Conservation (phyloP, 2,888 invertebrate genomes). For the Phaonia tiefii region DNA sequence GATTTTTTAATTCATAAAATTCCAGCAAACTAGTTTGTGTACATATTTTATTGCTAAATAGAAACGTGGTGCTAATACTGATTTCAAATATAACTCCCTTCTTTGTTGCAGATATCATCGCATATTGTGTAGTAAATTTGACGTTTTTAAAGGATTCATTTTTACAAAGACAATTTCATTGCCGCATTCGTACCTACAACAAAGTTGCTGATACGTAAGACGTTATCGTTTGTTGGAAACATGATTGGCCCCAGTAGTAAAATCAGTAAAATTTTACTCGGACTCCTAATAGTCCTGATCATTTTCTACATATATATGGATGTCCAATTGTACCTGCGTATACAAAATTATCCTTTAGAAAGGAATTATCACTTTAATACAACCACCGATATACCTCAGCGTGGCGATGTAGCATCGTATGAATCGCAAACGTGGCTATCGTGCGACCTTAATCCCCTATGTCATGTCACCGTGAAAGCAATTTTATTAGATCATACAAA, state of each 20-base stretch:
- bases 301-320: slow-evolving; percentile 88
- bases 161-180: slow-evolving; percentile 16
- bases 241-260: slow-evolving; percentile 89
- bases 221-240: slow-evolving; percentile 69
- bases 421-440: slow-evolving; percentile 82
- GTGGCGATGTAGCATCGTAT: slow-evolving; percentile 69
- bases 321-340: slow-evolving; percentile 85
- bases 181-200: slow-evolving; percentile 17
- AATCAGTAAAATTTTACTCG: slow-evolving; percentile 86
- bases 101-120: slow-evolving; percentile 25
- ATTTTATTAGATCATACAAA: slow-evolving; percentile 91
- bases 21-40: too few relatives aligned
- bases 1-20: slow-evolving; percentile 3
- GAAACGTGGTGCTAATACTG: neutral
- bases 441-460: slow-evolving; percentile 87
- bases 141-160: slow-evolving; percentile 14
- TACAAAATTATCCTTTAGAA: slow-evolving; percentile 86
- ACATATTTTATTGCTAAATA: neutral
- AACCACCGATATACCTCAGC: slow-evolving; percentile 66
- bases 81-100: neutral
- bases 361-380: slow-evolving; percentile 80
- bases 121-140: slow-evolving; percentile 24
- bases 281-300: slow-evolving; percentile 83
- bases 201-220: neutral
- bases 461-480: slow-evolving; percentile 91